Base-by-base conservation (phyloP, 2,888 invertebrate species). In the Lasius fuliginosus region DNA sequence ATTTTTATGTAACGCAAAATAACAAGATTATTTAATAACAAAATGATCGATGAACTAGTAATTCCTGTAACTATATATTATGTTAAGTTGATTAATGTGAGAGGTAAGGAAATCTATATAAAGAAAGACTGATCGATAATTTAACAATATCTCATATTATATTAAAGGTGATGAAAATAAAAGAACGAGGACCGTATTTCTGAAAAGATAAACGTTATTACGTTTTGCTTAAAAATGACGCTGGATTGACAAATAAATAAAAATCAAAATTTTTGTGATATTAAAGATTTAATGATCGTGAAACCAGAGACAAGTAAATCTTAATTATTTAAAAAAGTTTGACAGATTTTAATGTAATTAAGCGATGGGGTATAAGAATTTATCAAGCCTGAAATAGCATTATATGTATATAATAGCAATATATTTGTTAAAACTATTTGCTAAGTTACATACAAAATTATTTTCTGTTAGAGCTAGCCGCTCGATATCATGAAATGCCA, bases 91-190 rank as follows among this genome's bases (percentile, higher is more conserved):
- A 74, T 74, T 74, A 60, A 74, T 42, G 60, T 74, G 58, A 30
- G 30, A 74, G 30, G 42, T 27, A 30, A 71, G 6, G 49, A 42
- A 30, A 62, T 62, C 30, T 74, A 74, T 62, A 46, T 74, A 62
- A 60, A 62, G 62, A 46, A 11, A n/a, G 15, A 15, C 46, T 74
- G 36, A 74, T 74, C 74, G 62, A 74, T 74, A 74, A 46, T 62
- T 74, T n/a, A 62, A 62, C 30, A 62, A 62, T 62, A 62, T 62
- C 74, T n/a, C 18, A 12, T 9, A 49, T 53, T 42, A 74, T 23
- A 56, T 74, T 74, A 46, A 46, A 62, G 30, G 8, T n/a, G 42
- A 60, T 12, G 15, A n/a, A 42, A 30, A 30, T 30, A 40, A 74
- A 60, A 27, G 42, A 30, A 60, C 30, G 23, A 27, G 15, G n/a